Base-by-base conservation (phyloP, 2,888 invertebrate genomes). In the Lithophane leautieri region DNA sequence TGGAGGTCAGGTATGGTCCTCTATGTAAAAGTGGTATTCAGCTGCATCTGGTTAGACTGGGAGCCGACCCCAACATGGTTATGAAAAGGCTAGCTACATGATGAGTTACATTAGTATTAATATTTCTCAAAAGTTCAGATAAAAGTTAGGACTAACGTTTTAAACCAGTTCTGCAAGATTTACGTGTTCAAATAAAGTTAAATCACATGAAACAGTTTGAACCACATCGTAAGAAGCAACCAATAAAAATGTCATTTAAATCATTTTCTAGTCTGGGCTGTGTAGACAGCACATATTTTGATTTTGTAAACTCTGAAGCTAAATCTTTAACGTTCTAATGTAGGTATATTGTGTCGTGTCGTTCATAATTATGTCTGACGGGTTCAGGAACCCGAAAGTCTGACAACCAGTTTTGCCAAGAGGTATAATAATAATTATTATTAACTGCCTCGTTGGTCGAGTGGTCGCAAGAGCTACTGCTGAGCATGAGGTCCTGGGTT, bases 141-240 rank as follows among this genome's bases (percentile, higher is more conserved):
- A 44, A 14, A 72, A 19, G 19, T 25, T 42, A 28, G 0, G 28
- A 34, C 9, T 34, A 40, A 54, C 54, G 40, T 75, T 76, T 58
- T n/a, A 58, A 60, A 16, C 28, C n/a, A 52, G 19, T 16, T 42
- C 62, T 42, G 28, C 50, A 63, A 63, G 12, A 79, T 50, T 63
- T 25, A 71, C 34, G 56, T 42, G 11, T 9, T 19, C 14, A 28
- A 79, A 71, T 79, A 79, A 79, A 72, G 25, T 79, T 72, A 63
- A 79, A 79, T 71, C 50, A 34, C 16, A 28, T n/a, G 28, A 34
- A 71, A 62, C 22, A 56, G 19, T 63, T 62, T 25, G 7, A 34
- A 44, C 28, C 42, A 47, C 8, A 7, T 28, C 19, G 79, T 44
- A 76, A 44, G 16, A 14, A 50, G 50, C n/a, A 22, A n/a, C 34